Evolutionary conservation across 2,888 invertebrate genomes (phyloP).

Genomic region (Drosophila merina): DNA sequence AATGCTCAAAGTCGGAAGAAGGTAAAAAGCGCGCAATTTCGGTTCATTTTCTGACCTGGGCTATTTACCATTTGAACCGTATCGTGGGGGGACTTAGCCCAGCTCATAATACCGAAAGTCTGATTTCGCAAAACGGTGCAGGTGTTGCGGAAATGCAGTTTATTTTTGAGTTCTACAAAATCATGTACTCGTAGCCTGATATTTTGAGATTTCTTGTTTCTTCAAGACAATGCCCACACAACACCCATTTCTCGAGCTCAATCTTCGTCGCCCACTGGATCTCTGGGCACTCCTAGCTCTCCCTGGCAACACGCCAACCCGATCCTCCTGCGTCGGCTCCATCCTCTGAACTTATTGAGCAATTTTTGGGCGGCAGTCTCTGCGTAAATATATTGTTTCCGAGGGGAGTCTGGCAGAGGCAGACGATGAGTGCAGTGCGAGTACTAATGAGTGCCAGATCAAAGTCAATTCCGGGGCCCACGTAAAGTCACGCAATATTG

Average conservation of each 20-base stretch:
- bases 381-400: conserved; percentile 16
- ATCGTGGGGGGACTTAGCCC: conserved; percentile 51
- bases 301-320: conserved; percentile 51
- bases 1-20: conserved; percentile 43
- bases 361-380: conserved; percentile 50
- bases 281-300: conserved; percentile 61
- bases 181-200: not conserved
- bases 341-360: conserved; percentile 57
- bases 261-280: conserved; percentile 54
- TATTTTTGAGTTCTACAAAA: too few species aligned
- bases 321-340: conserved; percentile 16
- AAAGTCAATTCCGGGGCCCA: conserved; percentile 65
- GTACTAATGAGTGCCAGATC: conserved; percentile 63
- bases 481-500: conserved; percentile 67
- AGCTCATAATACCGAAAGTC: conserved; percentile 6
- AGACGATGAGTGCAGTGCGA: conserved; percentile 51
- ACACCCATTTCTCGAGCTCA: conserved; percentile 6
- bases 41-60: conserved; percentile 26
- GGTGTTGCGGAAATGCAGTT: conserved; percentile 15
- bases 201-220: not conserved
- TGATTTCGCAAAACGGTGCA: conserved; percentile 32
- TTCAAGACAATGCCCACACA: conserved; percentile 25
- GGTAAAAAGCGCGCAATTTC: conserved; percentile 63
- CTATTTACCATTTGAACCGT: conserved; percentile 73
- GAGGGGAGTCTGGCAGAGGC: conserved; percentile 8